Base-by-base conservation (phyloP, 2,888 invertebrate species). In the Cantharis nigra region DNA sequence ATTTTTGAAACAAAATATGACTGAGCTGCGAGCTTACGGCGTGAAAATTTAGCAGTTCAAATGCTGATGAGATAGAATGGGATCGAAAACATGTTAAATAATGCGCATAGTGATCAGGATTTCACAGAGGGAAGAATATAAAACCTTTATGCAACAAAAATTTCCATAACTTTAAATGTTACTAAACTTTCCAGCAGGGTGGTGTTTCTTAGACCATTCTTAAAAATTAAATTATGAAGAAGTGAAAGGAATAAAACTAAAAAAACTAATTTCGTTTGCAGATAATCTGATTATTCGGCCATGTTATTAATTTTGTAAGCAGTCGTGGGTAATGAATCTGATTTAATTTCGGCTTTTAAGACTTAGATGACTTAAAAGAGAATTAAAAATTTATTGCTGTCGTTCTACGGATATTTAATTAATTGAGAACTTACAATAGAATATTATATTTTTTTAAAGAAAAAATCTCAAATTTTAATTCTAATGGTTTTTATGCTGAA, bases 81-180 rank as follows among this genome's bases (percentile, higher is more conserved):
- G 69, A 65, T 70, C 26, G 23, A 33, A 62, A 33, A 30, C 63
- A 74, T 49, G 75, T 26, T 70, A 75, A 75, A 71, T 71, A 63
- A 71, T 70, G 75, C 75, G 33, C 75, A 75, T 70, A 74, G 63
- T 74, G 63, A 70, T 63, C 30, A 20, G 11, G 23, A 49, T 69
- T 14, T 14, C 7, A 26, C 18, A 23, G 23, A 65, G 20, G 18
- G 9, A 20, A 65, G 18, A 23, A 65, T 65, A 20, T 65, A 23
- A 65, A 20, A 23, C 65, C 18, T 23, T 65, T 18, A 65, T 65
- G 20, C 65, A 65, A 20, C 23, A 20, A 65, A 13, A 23, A 65
- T 65, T 65, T 65, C 23, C 65, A 18, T 65, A 49, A 49, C 49
- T 49, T 49, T 49, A 49, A 49, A 49, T 49, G n/a, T 49, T 49